Percentiles rank a stretch among this genome's conserved stretches.
Evolutionary conservation across 2,797 vertebrate species (phyloP).

Genomic region (Premnoplex brunnescens): DNA sequence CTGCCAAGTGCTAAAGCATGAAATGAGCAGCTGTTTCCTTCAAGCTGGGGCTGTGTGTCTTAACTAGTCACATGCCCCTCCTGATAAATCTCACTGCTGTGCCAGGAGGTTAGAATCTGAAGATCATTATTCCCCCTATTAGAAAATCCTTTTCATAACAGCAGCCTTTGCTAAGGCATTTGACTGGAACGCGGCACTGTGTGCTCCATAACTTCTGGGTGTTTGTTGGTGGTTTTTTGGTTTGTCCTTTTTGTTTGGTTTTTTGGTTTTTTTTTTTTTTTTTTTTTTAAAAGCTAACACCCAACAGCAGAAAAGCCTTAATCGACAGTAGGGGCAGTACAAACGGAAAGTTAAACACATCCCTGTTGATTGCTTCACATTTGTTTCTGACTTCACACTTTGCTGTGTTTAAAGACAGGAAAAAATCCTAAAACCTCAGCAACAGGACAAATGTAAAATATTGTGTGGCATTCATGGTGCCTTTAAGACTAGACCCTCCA

Average conservation of each 20-base stretch:
- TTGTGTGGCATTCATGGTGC: accelerated
- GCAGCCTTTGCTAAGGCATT: constrained; percentile 35
- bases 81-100: constrained; percentile 75
- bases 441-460: not conserved
- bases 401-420: not conserved
- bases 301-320: constrained; percentile 56
- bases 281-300: not conserved
- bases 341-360: constrained; percentile 60
- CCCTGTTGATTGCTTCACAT: not conserved
- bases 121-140: constrained; percentile 72
- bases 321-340: constrained; percentile 41
- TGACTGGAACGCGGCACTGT: not conserved
- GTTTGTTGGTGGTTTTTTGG: not conserved
- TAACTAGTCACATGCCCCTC: constrained; percentile 82
- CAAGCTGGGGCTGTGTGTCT: constrained; percentile 73
- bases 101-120: constrained; percentile 79
- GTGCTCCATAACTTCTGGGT: not conserved
- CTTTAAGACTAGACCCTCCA: not conserved
- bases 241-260: not conserved
- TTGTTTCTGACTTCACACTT: not conserved
- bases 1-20: constrained; percentile 77
- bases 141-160: constrained; percentile 64
- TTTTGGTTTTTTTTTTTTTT: not conserved
- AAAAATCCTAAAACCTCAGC: not conserved
- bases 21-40: constrained; percentile 82